Conservation (phyloP, 2,113 vertebrate species). For the Connochaetes taurinus region DNA sequence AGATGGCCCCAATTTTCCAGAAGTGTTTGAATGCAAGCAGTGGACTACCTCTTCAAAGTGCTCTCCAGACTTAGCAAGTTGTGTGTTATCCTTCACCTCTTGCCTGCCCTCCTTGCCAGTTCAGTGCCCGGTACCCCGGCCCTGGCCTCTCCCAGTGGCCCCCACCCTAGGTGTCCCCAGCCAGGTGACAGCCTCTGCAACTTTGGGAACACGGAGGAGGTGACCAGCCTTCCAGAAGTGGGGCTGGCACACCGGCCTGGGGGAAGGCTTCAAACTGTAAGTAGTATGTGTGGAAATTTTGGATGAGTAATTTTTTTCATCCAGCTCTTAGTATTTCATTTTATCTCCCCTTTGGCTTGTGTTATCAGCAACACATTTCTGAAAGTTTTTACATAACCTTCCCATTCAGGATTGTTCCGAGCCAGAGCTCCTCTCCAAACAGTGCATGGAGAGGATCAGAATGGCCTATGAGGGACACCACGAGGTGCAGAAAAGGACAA, state of each 20-base stretch:
- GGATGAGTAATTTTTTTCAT: constrained; percentile 59
- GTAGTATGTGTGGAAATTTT: constrained; percentile 66
- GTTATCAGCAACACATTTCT: constrained; percentile 72
- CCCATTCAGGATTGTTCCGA: constrained; percentile 37
- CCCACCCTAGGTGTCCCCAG: neutral
- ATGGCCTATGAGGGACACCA: neutral
- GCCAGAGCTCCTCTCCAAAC: constrained; percentile 24
- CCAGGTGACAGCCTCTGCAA: neutral
- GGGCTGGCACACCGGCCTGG: constrained; percentile 11
- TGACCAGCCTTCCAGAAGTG: neutral
- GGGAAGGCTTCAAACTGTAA: constrained; percentile 62
- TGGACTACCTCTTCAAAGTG: constrained; percentile 1
- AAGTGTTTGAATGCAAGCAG: constrained; percentile 40
- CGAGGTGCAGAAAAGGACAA: neutral
- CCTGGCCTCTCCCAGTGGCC: neutral
- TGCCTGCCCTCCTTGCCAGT: neutral
- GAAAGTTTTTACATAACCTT: constrained; percentile 60
- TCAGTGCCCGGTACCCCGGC: neutral
- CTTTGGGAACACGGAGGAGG: neutral
- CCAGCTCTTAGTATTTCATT: constrained; percentile 49
- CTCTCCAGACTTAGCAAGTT: neutral
- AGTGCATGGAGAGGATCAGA: neutral
- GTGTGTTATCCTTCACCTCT: neutral
- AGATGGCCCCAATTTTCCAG: constrained; percentile 45
- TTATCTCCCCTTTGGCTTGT: constrained; percentile 64